A percentile compares a stretch with the other conserved stretches of the same genome.
Conservation (phyloP, 2,888 invertebrate species). For the Magallana nippona region DNA sequence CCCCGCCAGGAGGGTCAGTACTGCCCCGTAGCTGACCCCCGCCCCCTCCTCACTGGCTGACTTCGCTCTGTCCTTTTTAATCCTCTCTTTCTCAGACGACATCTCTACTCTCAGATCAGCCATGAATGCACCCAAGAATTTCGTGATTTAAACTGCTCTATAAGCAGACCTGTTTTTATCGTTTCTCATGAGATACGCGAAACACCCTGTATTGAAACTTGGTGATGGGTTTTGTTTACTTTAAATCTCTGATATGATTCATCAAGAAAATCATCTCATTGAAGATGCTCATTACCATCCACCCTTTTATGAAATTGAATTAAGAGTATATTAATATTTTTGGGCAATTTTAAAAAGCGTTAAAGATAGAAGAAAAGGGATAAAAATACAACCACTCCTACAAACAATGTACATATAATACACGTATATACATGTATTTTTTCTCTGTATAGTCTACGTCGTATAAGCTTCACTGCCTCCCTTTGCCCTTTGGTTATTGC, state of each 20-base stretch:
- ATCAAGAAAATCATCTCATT: not conserved
- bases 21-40: not conserved
- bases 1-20: conserved; percentile 44
- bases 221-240: conserved; percentile 19
- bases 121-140: conserved; percentile 17
- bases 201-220: conserved; percentile 27
- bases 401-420: too few species aligned
- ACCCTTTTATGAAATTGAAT: too few species aligned
- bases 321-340: too few species aligned
- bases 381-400: too few species aligned
- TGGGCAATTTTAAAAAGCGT: too few species aligned
- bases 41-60: not conserved
- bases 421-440: too few species aligned
- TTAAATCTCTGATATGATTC: conserved; percentile 31
- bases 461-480: too few species aligned
- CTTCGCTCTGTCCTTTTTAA: not conserved
- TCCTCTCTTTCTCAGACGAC: conserved; percentile 29
- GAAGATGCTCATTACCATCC: too few species aligned
- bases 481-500: too few species aligned
- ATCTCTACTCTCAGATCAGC: conserved; percentile 40
- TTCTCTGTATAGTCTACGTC: too few species aligned
- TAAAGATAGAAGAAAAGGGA: too few species aligned
- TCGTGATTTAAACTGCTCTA: not conserved
- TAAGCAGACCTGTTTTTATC: conserved; percentile 8
- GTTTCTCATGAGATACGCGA: conserved; percentile 1